phyloP scores from a whole-genome alignment of 2,113 vertebrate species.

The Otocyon megalotis region DNA sequence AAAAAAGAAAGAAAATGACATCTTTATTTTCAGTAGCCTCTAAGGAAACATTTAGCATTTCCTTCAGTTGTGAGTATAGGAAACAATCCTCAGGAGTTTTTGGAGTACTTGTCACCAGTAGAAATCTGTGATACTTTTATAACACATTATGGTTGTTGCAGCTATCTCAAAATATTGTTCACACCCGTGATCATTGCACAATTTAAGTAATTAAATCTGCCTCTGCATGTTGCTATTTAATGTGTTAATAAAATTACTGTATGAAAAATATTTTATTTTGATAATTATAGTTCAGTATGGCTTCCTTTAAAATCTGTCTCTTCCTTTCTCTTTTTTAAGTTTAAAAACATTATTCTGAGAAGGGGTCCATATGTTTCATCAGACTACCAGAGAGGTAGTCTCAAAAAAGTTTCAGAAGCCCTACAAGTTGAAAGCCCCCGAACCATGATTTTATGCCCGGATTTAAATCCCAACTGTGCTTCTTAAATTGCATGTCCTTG shows the following conservation, averaged over 20 bases:
- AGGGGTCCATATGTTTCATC: neutral
- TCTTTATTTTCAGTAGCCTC: neutral
- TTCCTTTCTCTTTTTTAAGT: neutral
- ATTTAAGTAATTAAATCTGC: neutral
- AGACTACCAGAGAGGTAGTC: neutral
- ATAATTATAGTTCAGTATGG: neutral
- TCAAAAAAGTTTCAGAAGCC: neutral
- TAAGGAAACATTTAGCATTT: constrained; percentile 14
- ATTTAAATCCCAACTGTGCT: neutral
- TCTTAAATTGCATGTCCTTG: neutral
- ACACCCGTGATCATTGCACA: neutral
- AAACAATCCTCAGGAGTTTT: neutral
- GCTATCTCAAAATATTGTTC: neutral
- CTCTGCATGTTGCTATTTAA: neutral
- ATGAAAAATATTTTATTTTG: neutral
- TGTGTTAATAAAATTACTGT: neutral
- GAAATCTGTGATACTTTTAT: neutral
- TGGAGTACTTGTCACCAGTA: neutral
- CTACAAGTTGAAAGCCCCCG: neutral
- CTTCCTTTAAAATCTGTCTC: neutral
- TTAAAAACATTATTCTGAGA: constrained; percentile 19
- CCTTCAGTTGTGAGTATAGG: neutral
- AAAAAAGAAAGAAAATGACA: neutral
- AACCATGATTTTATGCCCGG: neutral
- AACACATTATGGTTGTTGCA: neutral